Conservation (phyloP, 2,113 vertebrate genomes). For the Coturnix japonica region DNA sequence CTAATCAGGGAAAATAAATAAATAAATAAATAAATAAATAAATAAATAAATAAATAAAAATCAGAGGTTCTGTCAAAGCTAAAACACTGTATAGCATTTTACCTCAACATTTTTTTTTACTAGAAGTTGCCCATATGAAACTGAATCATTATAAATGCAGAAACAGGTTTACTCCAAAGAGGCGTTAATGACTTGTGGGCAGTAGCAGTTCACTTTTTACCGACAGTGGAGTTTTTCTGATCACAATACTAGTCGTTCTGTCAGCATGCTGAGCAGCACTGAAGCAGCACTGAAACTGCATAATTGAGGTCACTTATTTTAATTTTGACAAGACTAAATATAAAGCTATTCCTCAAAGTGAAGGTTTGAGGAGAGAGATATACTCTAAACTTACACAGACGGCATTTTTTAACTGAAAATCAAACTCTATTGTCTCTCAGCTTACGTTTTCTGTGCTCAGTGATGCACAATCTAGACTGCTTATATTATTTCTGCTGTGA, state of each 20-base stretch:
- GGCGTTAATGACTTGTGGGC: not conserved
- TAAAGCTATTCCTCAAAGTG: not conserved
- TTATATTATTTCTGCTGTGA: not conserved
- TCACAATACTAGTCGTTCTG: rapidly evolving
- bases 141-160: not conserved
- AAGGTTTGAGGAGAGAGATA: rapidly evolving
- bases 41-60: too few species aligned
- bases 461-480: not conserved
- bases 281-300: not conserved
- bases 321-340: not conserved
- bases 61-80: not conserved
- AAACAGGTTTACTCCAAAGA: not conserved
- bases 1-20: not conserved
- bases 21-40: too few species aligned
- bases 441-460: not conserved
- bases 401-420: not conserved
- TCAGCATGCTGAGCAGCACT: not conserved
- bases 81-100: not conserved
- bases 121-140: not conserved
- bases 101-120: not conserved
- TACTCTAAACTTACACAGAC: not conserved
- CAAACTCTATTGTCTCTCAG: not conserved
- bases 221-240: not conserved
- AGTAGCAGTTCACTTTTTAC: not conserved
- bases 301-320: not conserved